These are phyloP conservation scores for Bombus sylvicola DNA, from an alignment of 1,140 invertebrate genomes.

Conservation along the genomic window DNA sequence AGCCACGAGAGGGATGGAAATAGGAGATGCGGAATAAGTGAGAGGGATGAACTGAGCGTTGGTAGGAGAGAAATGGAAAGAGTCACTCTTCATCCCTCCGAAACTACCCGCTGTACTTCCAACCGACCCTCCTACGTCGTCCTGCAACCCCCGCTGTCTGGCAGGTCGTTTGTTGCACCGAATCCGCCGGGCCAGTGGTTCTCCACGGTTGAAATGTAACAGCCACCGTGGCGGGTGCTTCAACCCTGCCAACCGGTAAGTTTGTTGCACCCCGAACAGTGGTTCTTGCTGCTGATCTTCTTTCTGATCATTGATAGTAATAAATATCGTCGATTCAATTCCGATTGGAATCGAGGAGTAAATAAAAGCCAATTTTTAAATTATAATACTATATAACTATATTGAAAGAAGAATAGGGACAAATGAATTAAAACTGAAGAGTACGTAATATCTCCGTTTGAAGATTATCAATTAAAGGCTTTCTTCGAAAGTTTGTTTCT, in stretches of 20 bases:
- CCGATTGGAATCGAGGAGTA: not conserved
- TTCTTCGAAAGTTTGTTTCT: not conserved
- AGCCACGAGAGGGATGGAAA: not conserved
- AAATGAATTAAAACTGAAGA: not conserved
- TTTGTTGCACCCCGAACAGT: slow-evolving; percentile 74
- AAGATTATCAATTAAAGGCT: not conserved
- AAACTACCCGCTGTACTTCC: slow-evolving; percentile 70
- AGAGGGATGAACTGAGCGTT: slow-evolving; percentile 11
- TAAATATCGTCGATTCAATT: too few species aligned
- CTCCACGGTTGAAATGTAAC: slow-evolving; percentile 64
- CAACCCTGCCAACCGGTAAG: slow-evolving; percentile 66
- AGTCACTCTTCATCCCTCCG: slow-evolving; percentile 52
- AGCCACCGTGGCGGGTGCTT: slow-evolving; percentile 61
- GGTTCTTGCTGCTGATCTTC: slow-evolving; percentile 58
- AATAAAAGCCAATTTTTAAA: not conserved
- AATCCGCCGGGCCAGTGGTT: slow-evolving; percentile 75
- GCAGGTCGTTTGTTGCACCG: slow-evolving; percentile 79
- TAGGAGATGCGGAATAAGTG: not conserved
- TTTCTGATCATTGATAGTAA: not conserved
- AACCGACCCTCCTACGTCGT: slow-evolving; percentile 58
- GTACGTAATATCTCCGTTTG: not conserved
- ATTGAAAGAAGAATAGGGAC: not conserved
- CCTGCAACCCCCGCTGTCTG: slow-evolving; percentile 76
- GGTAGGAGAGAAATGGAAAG: not conserved
- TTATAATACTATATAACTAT: not conserved